A percentile compares a stretch with the other conserved stretches of the same genome.
Conservation (phyloP, 2,797 vertebrate genomes). For the Enteromius argenteus region DNA sequence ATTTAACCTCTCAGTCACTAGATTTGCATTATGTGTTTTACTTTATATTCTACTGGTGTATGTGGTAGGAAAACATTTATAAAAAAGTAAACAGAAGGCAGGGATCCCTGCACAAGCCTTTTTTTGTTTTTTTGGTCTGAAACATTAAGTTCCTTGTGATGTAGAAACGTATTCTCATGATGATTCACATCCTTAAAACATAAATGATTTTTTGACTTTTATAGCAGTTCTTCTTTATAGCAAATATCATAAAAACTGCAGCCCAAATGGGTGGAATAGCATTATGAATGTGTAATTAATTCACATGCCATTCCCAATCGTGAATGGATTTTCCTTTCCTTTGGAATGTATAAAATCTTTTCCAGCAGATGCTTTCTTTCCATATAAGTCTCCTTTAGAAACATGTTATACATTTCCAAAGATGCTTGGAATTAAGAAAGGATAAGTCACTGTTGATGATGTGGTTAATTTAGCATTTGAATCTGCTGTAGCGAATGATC, state of each 20-base stretch:
- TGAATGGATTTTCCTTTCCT: slow-evolving; percentile 5
- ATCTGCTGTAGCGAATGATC: neutral
- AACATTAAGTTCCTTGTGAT: slow-evolving; percentile 23
- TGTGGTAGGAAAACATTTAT: neutral
- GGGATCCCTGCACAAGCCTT: no score
- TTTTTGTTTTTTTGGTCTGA: slow-evolving; percentile 22
- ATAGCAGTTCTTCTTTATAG: neutral
- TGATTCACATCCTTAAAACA: slow-evolving; percentile 10
- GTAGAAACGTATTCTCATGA: slow-evolving; percentile 11
- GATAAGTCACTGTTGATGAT: neutral
- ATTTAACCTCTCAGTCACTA: neutral
- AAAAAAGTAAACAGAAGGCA: neutral
- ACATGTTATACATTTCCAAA: slow-evolving; percentile 10
- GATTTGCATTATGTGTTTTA: neutral
- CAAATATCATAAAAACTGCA: neutral
- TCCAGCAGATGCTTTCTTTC: slow-evolving; percentile 1
- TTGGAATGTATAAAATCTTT: slow-evolving; percentile 20
- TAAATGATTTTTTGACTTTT: slow-evolving; percentile 16
- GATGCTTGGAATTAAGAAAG: slow-evolving; percentile 5
- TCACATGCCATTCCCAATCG: slow-evolving; percentile 3
- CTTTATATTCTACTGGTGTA: slow-evolving; percentile 37
- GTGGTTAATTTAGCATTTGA: slow-evolving; percentile 11
- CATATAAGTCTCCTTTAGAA: neutral
- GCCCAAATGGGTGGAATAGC: slow-evolving; percentile 7
- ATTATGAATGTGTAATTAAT: slow-evolving; percentile 44